Conservation (phyloP, 1,140 invertebrate genomes). For the Aphelinus certus region DNA sequence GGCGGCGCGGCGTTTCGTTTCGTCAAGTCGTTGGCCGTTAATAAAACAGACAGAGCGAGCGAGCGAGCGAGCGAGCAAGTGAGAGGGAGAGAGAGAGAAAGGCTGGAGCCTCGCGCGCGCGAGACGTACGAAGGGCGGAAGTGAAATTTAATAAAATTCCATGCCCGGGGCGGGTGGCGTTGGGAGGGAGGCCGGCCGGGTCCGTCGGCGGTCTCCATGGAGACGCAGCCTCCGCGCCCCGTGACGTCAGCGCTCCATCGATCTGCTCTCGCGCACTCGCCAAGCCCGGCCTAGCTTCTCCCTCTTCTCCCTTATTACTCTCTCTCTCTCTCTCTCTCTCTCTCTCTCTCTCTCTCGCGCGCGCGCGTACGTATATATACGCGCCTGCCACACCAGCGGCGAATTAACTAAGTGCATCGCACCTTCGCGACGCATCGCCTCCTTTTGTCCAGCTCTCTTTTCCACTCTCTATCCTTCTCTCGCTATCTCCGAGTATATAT, state of each 20-base stretch:
- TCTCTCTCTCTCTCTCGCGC: not conserved
- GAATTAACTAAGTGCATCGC: too few species aligned
- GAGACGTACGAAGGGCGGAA: conserved; percentile 42
- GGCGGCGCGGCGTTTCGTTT: conserved; percentile 13
- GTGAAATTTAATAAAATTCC: conserved; percentile 67
- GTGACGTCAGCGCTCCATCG: conserved; percentile 66
- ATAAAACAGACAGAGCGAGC: conserved; percentile 19
- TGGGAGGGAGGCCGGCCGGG: conserved; percentile 52
- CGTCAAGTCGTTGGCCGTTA: conserved; percentile 26
- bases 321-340: conserved; percentile 4
- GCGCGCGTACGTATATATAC: not conserved
- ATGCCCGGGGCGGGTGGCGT: conserved; percentile 42
- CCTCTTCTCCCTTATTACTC: conserved; percentile 10
- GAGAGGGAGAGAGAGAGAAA: conserved; percentile 16
- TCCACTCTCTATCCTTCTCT: not conserved
- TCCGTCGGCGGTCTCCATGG: conserved; percentile 66
- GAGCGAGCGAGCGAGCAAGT: conserved; percentile 4
- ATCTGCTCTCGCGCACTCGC: conserved; percentile 48
- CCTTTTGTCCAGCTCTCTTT: not conserved
- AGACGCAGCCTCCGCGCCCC: conserved; percentile 62
- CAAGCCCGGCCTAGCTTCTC: conserved; percentile 5
- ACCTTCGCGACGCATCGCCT: not conserved
- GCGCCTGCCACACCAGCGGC: not conserved
- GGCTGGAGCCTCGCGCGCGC: conserved; percentile 18
- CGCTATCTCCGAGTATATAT: too few species aligned